Evolutionary conservation across 2,797 vertebrate genomes (phyloP).

Genomic region (Cygnus olor): DNA sequence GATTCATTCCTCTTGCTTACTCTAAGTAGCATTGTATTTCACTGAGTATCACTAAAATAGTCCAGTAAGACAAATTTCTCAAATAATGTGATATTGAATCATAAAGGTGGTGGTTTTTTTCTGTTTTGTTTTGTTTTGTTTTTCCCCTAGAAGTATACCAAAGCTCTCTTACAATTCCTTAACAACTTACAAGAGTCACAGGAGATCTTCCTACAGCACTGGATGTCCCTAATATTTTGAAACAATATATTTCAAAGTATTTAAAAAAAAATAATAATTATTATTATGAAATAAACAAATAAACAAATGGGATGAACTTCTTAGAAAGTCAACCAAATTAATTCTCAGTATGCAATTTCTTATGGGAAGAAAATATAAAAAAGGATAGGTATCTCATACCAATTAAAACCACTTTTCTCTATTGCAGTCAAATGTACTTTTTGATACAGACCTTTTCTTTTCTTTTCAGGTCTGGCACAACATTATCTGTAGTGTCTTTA

Average conservation of each 20-base stretch:
- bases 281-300: too few species aligned
- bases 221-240: background rate
- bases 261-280: background rate
- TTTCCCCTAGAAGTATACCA: background rate
- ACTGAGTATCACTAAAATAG: background rate
- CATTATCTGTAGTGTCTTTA: background rate
- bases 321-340: background rate
- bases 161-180: background rate
- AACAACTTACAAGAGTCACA: background rate
- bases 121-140: too few species aligned
- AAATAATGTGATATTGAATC: background rate
- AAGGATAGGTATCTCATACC: background rate
- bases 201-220: background rate
- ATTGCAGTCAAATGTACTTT: background rate
- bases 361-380: background rate
- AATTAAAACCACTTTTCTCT: conserved; percentile 40
- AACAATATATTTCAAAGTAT: background rate
- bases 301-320: background rate
- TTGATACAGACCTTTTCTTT: conserved; percentile 3
- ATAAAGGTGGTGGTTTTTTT: background rate
- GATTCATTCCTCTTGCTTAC: background rate
- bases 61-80: background rate
- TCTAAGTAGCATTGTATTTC: background rate
- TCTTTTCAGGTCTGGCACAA: conserved; percentile 15
- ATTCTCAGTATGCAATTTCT: background rate